A percentile compares a stretch with the other conserved stretches of the same genome.
phyloP scores from a whole-genome alignment of 2,797 vertebrate genomes.

The Anguilla pacifica region DNA sequence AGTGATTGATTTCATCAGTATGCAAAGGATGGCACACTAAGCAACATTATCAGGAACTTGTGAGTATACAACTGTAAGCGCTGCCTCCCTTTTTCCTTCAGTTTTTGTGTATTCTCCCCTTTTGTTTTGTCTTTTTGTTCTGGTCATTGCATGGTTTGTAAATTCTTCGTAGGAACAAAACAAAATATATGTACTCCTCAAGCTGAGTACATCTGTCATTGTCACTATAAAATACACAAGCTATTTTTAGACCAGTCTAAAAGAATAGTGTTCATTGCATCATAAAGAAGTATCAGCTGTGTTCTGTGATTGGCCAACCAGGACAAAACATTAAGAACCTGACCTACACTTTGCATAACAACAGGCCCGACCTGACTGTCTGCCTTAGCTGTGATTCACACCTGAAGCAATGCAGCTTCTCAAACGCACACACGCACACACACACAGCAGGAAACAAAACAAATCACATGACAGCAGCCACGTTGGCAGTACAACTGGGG shows the following conservation, averaged over 20 bases:
- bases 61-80: too few relatives aligned
- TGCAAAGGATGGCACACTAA: not conserved
- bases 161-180: not conserved
- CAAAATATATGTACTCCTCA: not conserved
- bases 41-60: not conserved
- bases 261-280: not conserved
- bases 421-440: not conserved
- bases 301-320: not conserved
- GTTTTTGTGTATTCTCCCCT: not conserved
- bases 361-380: slow-evolving; percentile 65
- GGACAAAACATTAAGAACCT: not conserved
- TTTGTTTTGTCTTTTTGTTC: not conserved
- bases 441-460: not conserved
- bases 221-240: not conserved
- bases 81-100: not conserved
- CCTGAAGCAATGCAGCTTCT: slow-evolving; percentile 33
- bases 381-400: slow-evolving; percentile 44
- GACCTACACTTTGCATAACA: not conserved
- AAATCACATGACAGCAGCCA: not conserved
- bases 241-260: not conserved
- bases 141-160: not conserved
- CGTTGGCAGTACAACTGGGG: not conserved
- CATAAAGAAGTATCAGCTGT: not conserved
- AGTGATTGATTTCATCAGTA: not conserved
- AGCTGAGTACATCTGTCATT: not conserved